phyloP scores from a whole-genome alignment of 2,888 invertebrate species.

The Cabera pusaria region DNA sequence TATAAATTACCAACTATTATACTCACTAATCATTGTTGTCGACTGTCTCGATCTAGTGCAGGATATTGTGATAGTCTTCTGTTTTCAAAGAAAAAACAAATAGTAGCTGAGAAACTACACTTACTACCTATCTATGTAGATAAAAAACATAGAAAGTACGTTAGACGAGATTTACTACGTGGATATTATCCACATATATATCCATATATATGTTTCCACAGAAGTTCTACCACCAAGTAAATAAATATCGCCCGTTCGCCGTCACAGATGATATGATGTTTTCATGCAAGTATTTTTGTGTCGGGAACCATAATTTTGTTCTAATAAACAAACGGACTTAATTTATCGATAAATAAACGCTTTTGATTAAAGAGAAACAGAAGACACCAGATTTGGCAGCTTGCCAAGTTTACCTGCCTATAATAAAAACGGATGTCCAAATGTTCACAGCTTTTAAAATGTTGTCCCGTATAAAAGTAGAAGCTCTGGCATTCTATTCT shows the following conservation, averaged over 20 bases:
- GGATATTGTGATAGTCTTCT: too few relatives aligned
- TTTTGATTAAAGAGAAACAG: slow-evolving; percentile 49
- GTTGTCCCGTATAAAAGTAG: not conserved
- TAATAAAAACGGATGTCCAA: slow-evolving; percentile 4
- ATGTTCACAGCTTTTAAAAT: not conserved
- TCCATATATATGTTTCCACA: slow-evolving; percentile 22
- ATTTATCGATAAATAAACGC: slow-evolving; percentile 52
- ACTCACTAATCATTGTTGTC: too few relatives aligned
- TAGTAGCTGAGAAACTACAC: too few relatives aligned
- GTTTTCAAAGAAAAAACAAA: too few relatives aligned
- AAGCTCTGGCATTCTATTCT: too few relatives aligned
- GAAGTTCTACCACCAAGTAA: slow-evolving; percentile 19
- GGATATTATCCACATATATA: slow-evolving; percentile 19
- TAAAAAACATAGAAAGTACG: too few relatives aligned
- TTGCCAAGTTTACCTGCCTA: slow-evolving; percentile 38
- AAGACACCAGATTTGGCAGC: slow-evolving; percentile 46
- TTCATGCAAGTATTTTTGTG: slow-evolving; percentile 63
- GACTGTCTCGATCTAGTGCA: too few relatives aligned
- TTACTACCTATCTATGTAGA: too few relatives aligned
- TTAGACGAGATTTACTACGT: slow-evolving; percentile 18
- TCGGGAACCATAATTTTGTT: slow-evolving; percentile 48
- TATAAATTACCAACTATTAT: too few relatives aligned
- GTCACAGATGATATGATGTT: slow-evolving; percentile 48
- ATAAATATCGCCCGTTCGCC: slow-evolving; percentile 16
- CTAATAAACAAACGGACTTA: slow-evolving; percentile 44